phyloP scores from a whole-genome alignment of 2,888 invertebrate species.

The Lycophotia porphyrea region DNA sequence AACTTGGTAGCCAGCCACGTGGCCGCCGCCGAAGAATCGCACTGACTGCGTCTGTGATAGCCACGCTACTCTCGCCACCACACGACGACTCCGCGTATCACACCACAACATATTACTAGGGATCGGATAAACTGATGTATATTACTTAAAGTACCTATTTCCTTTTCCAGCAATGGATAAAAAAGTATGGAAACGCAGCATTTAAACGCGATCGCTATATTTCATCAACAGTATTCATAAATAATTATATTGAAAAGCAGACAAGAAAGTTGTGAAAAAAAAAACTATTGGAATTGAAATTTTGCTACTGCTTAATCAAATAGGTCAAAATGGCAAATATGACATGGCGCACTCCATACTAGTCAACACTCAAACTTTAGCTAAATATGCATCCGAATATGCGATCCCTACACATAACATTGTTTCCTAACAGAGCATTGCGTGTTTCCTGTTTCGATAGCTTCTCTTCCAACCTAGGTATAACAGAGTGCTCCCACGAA shows the following conservation, averaged over 20 bases:
- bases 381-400: neutral
- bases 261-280: neutral
- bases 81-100: conserved; percentile 43
- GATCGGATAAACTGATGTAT: neutral
- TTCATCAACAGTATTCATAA: neutral
- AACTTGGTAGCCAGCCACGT: conserved; percentile 93
- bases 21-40: conserved; percentile 91
- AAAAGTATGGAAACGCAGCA: neutral
- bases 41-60: conserved; percentile 81
- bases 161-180: neutral
- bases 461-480: conserved; percentile 54
- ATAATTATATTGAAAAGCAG: neutral
- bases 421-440: conserved; percentile 46
- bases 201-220: too few relatives aligned
- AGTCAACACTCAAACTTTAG: neutral
- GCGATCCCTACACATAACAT: conserved; percentile 30
- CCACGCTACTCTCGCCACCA: conserved; percentile 34
- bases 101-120: conserved; percentile 32
- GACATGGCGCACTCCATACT: neutral
- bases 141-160: neutral
- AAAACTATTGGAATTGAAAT: neutral
- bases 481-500: conserved; percentile 61
- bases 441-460: conserved; percentile 53
- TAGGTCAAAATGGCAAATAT: neutral
- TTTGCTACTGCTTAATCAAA: neutral